Evolutionary conservation across 2,797 vertebrate genomes (phyloP).

Genomic region (Coregonus suidteri): DNA sequence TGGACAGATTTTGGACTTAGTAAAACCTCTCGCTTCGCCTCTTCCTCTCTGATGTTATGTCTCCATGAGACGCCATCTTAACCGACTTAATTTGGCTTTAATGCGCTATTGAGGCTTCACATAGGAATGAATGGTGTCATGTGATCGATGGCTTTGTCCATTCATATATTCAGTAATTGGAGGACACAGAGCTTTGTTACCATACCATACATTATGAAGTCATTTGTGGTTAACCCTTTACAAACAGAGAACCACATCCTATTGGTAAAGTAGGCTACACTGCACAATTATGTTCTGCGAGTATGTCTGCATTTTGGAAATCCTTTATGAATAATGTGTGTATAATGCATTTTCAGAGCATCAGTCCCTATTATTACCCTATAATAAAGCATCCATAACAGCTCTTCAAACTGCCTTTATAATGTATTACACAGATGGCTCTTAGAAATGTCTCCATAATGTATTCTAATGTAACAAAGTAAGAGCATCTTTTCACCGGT

Average conservation of each 20-base stretch:
- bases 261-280: background rate
- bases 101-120: no score
- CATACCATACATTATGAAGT: conserved; percentile 25
- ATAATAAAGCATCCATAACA: conserved; percentile 1
- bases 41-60: no score
- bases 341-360: background rate
- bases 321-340: background rate
- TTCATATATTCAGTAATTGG: no score
- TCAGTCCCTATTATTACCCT: background rate
- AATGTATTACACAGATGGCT: background rate
- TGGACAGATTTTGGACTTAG: no score
- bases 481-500: background rate
- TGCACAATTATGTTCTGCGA: background rate
- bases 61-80: no score
- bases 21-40: no score
- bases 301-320: background rate
- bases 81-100: no score
- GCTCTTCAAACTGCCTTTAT: background rate
- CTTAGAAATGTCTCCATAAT: background rate
- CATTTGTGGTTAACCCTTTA: conserved; percentile 27
- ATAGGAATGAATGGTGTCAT: no score
- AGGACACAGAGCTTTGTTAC: conserved; percentile 13
- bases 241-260: background rate
- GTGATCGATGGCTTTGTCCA: no score
- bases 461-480: background rate